Evolutionary conservation across 92 coral and sea anemone genomes (phyloP).

Genomic region (Heliopora coerulea): DNA sequence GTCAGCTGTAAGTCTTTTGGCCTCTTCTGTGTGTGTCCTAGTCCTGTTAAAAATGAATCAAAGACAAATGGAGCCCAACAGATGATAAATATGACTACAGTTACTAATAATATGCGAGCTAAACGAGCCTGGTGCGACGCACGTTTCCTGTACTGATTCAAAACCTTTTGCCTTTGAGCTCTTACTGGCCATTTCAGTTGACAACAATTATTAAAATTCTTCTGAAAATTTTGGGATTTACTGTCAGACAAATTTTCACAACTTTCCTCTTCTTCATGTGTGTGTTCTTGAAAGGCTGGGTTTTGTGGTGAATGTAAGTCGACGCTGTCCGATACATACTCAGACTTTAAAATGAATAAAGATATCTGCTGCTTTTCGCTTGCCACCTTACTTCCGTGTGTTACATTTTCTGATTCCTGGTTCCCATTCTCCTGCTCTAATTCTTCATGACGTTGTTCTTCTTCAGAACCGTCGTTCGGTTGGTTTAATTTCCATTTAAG

Average conservation of each 20-base stretch:
- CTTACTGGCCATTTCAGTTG: conserved; percentile 8
- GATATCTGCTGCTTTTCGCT: not conserved
- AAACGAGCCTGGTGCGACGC: conserved; percentile 58
- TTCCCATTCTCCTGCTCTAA: not conserved
- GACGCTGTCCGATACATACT: not conserved
- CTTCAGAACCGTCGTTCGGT: not conserved
- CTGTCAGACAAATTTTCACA: too few relatives aligned
- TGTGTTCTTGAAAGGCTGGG: too few relatives aligned
- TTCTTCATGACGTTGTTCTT: not conserved
- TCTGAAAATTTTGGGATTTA: too few relatives aligned
- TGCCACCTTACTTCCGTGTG: too few relatives aligned
- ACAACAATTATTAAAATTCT: too few relatives aligned
- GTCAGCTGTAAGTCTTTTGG: conserved; percentile 56
- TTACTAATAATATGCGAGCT: conserved; percentile 58
- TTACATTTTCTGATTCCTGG: not conserved
- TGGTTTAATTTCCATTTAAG: conserved; percentile 6
- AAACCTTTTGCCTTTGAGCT: conserved; percentile 8
- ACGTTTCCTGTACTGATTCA: conserved; percentile 38
- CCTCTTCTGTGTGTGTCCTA: conserved; percentile 56
- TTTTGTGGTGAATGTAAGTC: not conserved
- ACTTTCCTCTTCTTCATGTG: too few relatives aligned
- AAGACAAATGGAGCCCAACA: conserved; percentile 77
- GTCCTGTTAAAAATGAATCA: conserved; percentile 55
- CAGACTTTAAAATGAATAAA: not conserved
- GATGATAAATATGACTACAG: conserved; percentile 56